Conservation (phyloP, 2,888 invertebrate genomes). For the Chironomus riparius region DNA sequence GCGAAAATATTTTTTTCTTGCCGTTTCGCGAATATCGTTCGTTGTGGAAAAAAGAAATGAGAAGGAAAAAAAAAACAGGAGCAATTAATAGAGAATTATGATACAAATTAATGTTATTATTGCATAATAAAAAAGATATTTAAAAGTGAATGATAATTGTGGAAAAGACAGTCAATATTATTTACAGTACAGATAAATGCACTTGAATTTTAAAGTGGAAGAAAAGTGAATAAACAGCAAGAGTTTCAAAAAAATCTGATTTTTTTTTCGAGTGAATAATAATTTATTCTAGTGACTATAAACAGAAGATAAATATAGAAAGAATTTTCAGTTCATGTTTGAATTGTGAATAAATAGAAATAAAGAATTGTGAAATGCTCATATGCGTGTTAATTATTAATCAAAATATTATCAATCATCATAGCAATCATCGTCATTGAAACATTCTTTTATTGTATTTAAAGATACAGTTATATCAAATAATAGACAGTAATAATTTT, state of each 20-base stretch:
- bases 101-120: too few species aligned
- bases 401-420: slow-evolving; percentile 20
- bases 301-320: too few species aligned
- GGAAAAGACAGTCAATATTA: neutral
- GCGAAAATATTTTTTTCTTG: neutral
- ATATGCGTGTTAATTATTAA: slow-evolving; percentile 21
- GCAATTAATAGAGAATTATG: too few species aligned
- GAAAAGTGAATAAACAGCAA: neutral
- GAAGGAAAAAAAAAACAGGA: neutral
- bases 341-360: neutral
- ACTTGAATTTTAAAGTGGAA: neutral
- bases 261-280: neutral
- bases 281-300: neutral
- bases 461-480: neutral
- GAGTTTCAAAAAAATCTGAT: neutral
- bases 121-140: neutral
- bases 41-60: neutral
- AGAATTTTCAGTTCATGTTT: neutral
- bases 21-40: neutral
- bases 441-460: neutral
- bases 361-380: neutral
- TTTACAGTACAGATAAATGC: neutral
- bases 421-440: neutral
- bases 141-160: neutral
- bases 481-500: neutral